Evolutionary conservation across 1,140 invertebrate species (phyloP).

Genomic region (Hormaphis cornu): DNA sequence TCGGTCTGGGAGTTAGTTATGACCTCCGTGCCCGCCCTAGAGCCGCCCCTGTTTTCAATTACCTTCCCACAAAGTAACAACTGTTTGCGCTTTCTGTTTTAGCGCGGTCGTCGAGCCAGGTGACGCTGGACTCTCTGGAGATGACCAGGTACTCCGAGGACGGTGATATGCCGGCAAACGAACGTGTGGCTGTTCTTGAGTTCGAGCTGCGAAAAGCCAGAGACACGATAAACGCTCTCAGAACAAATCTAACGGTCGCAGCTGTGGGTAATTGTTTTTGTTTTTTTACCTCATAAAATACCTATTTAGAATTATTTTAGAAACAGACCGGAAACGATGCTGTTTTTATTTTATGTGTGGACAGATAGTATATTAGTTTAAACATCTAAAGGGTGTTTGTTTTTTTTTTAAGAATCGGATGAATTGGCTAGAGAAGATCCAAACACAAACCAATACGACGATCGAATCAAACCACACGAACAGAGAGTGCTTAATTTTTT

Average conservation of each 20-base stretch:
- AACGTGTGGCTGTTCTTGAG: constrained; percentile 72
- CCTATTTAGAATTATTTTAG: neutral
- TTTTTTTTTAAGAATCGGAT: constrained; percentile 50
- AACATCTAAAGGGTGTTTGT: too few species aligned
- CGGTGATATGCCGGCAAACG: constrained; percentile 63
- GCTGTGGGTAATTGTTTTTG: constrained; percentile 47
- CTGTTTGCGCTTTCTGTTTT: constrained; percentile 16
- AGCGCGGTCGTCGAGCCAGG: constrained; percentile 79
- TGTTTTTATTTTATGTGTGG: constrained; percentile 8
- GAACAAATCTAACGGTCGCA: constrained; percentile 71
- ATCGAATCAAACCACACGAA: constrained; percentile 70
- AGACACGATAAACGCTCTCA: constrained; percentile 72
- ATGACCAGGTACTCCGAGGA: constrained; percentile 81
- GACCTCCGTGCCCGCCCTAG: too few species aligned
- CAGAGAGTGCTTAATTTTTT: constrained; percentile 76
- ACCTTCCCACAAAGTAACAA: neutral
- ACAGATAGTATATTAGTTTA: constrained; percentile 10
- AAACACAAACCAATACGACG: constrained; percentile 33
- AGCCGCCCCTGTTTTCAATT: neutral
- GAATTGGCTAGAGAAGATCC: constrained; percentile 39
- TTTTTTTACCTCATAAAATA: neutral
- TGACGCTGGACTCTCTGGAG: constrained; percentile 79
- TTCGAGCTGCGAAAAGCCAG: constrained; percentile 81
- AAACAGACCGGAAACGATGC: neutral
- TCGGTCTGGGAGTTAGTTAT: too few species aligned